phyloP scores from a whole-genome alignment of 2,113 vertebrate genomes.

The Accipiter virgatus region DNA sequence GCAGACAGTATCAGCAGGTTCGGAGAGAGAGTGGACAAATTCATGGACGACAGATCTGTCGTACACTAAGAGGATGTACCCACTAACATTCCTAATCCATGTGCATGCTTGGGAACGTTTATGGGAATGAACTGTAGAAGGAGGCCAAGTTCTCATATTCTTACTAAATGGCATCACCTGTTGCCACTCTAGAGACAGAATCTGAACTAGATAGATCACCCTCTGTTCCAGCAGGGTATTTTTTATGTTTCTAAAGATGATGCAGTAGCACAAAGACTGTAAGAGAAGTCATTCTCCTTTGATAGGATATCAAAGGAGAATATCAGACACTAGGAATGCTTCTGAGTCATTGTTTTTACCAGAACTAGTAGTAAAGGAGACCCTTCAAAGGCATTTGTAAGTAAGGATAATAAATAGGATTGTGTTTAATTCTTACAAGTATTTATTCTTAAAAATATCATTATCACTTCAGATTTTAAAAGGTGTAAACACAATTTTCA shows the following conservation, averaged over 20 bases:
- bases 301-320: too few species aligned
- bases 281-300: background rate
- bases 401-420: background rate
- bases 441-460: background rate
- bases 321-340: background rate
- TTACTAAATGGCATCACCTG: background rate
- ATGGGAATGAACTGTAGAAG: background rate
- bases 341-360: background rate
- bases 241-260: background rate
- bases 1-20: conserved; percentile 14
- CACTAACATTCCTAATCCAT: background rate
- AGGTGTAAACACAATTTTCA: background rate
- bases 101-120: background rate
- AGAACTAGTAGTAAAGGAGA: background rate
- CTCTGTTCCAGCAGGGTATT: background rate
- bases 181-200: background rate
- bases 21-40: background rate
- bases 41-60: background rate
- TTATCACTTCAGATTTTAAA: background rate
- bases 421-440: background rate
- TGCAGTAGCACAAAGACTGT: background rate
- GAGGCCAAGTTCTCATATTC: background rate
- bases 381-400: background rate
- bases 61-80: background rate
- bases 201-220: background rate